Conservation (phyloP, 2,113 vertebrate species). For the Speoplatyrhinus poulsoni region DNA sequence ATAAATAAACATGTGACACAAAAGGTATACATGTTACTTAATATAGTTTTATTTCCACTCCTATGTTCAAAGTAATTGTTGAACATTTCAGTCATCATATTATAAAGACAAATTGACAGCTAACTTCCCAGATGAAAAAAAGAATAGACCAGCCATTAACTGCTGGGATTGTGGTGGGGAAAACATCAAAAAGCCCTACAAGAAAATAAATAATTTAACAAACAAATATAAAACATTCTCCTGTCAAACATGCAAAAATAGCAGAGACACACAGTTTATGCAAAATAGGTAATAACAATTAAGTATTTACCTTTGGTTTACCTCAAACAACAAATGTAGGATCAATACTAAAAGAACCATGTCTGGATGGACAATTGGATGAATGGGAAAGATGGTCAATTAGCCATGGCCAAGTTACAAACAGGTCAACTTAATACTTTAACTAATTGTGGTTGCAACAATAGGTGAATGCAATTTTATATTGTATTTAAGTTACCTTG, state of each 20-base stretch:
- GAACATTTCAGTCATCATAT: slow-evolving; percentile 54
- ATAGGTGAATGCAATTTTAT: neutral
- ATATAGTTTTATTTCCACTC: slow-evolving; percentile 64
- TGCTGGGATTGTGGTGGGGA: slow-evolving; percentile 6
- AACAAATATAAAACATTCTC: slow-evolving; percentile 22
- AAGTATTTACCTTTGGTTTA: slow-evolving; percentile 40
- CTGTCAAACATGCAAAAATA: slow-evolving; percentile 64
- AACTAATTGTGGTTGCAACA: neutral
- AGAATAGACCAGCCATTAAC: slow-evolving; percentile 11
- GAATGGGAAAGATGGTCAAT: slow-evolving; percentile 10
- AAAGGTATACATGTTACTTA: slow-evolving; percentile 15
- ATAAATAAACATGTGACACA: slow-evolving; percentile 34
- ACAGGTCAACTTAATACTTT: neutral
- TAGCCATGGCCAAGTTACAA: neutral
- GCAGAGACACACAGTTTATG: slow-evolving; percentile 46
- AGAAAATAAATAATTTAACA: slow-evolving; percentile 74
- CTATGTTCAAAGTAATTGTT: slow-evolving; percentile 54
- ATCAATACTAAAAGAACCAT: too few relatives aligned
- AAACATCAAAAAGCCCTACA: slow-evolving; percentile 48
- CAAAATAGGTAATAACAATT: slow-evolving; percentile 23
- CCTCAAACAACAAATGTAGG: slow-evolving; percentile 30
- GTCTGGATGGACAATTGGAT: neutral
- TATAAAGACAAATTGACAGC: slow-evolving; percentile 55
- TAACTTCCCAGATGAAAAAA: slow-evolving; percentile 46
- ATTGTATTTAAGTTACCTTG: neutral